Evolutionary conservation across 2,888 invertebrate species (phyloP).

Genomic region (Ephialtes manifestator): DNA sequence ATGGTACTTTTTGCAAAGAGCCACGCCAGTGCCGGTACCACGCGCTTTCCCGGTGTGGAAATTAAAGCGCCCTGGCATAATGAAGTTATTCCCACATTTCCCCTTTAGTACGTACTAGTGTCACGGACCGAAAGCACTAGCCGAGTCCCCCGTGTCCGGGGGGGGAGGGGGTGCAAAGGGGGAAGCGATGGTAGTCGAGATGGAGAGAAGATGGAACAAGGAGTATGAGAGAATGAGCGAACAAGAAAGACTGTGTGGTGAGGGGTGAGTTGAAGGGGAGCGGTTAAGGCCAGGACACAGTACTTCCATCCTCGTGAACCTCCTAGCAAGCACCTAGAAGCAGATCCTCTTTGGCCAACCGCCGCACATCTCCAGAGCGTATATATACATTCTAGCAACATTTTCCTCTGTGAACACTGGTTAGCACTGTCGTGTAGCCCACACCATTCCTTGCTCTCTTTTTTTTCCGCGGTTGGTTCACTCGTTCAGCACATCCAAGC

Average conservation of each 20-base stretch:
- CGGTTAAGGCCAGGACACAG: slow-evolving; percentile 41
- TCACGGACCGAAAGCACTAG: slow-evolving; percentile 43
- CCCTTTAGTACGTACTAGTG: slow-evolving; percentile 69
- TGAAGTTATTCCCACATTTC: slow-evolving; percentile 79
- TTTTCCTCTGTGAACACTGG: slow-evolving; percentile 72
- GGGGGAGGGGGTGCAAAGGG: not conserved
- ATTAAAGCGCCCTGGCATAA: slow-evolving; percentile 78
- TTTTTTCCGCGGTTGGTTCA: slow-evolving; percentile 55
- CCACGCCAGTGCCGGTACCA: slow-evolving; percentile 18
- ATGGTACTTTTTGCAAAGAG: slow-evolving; percentile 26
- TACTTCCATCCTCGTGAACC: slow-evolving; percentile 35
- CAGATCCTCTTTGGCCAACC: slow-evolving; percentile 59
- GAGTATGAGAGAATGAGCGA: slow-evolving; percentile 38
- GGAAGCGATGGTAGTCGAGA: slow-evolving; percentile 15
- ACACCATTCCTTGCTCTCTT: slow-evolving; percentile 67
- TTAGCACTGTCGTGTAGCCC: slow-evolving; percentile 70
- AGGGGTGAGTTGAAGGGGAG: not conserved
- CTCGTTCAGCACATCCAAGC: slow-evolving; percentile 57
- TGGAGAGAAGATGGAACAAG: slow-evolving; percentile 21
- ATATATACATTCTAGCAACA: slow-evolving; percentile 53
- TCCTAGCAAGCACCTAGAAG: slow-evolving; percentile 32
- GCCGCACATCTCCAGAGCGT: slow-evolving; percentile 51
- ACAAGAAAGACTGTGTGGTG: slow-evolving; percentile 28
- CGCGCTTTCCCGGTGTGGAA: slow-evolving; percentile 67
- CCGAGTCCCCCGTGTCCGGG: not conserved